Conservation (phyloP, 2,888 invertebrate genomes). For the Gymnoscelis rufifasciata region DNA sequence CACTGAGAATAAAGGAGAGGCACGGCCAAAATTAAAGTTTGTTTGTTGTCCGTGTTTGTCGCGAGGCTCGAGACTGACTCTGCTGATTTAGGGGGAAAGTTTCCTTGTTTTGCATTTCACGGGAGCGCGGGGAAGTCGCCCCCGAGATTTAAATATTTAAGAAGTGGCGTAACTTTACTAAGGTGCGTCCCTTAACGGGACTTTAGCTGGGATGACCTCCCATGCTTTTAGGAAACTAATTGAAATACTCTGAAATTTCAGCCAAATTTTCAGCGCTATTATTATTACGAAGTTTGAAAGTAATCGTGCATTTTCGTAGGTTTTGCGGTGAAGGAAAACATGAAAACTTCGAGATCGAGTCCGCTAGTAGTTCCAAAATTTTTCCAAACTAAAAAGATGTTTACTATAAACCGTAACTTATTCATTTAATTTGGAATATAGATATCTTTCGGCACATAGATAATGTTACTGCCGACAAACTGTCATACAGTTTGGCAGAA, state of each 20-base stretch:
- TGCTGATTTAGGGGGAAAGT: constrained; percentile 70
- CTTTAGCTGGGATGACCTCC: constrained; percentile 43
- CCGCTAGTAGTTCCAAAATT: too few relatives aligned
- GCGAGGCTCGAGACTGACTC: constrained; percentile 45
- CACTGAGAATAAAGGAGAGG: constrained; percentile 42
- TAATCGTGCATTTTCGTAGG: constrained; percentile 41
- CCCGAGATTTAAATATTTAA: constrained; percentile 72
- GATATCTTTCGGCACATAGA: too few relatives aligned
- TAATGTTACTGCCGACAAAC: too few relatives aligned
- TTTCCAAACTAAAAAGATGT: too few relatives aligned
- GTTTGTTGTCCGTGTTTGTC: constrained; percentile 61
- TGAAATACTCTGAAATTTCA: constrained; percentile 30
- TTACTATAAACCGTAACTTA: too few relatives aligned
- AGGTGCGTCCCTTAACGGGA: constrained; percentile 60
- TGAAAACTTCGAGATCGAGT: too few relatives aligned
- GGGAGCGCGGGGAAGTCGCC: constrained; percentile 61
- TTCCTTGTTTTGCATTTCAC: constrained; percentile 73
- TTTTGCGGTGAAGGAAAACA: too few relatives aligned
- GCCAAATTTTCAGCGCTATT: not conserved
- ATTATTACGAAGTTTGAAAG: too few relatives aligned
- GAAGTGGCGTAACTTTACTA: constrained; percentile 59
- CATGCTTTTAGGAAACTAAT: constrained; percentile 44
- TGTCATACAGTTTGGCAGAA: too few relatives aligned
- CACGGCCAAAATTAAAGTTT: constrained; percentile 60
- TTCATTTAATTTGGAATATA: too few relatives aligned